Base-by-base conservation (phyloP, 2,797 vertebrate species). In the Pseudochromis fuscus region DNA sequence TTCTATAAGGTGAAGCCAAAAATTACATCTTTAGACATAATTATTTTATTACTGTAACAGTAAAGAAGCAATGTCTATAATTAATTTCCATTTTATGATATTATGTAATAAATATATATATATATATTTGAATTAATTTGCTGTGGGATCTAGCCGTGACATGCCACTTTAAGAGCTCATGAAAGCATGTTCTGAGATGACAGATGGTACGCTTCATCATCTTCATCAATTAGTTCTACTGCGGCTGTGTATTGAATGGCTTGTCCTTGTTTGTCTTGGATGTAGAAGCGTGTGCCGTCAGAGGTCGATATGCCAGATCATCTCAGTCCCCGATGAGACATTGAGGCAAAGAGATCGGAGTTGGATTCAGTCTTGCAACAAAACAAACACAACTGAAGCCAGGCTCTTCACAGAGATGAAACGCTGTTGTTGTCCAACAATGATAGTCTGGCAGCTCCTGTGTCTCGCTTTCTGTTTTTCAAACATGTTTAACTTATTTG, bases 181-280 rank as follows among this genome's bases (percentile, higher is more conserved):
- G 60, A 67, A 74, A 52, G 27, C 61, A 57, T 72, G 73, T 77
- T 63, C 56, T 58, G 66, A 80, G 70, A 76, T 72, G 75, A 79
- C 87, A 82, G 81, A 85, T 82, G 76, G 63, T 60, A 40, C 27
- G 48, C 60, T 79, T 66, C n/a, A 50, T 71, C 61, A 64, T 63
- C 42, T 48, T 73, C 33, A 72, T 84, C 72, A 64, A 53, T 87
- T 84, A 75, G 60, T 69, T 73, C 50, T 72, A 67, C 77, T 70
- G 74, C 1, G 37, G n/a, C 63, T 38, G 49, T 38, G 50, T 49
- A 58, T 75, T 45, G 2, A 67, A 79, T 67, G 13, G 4, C 18
- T 68, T 65, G 71, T 72, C 49, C 67, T 66, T 82, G 78, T 84
- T 82, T 86, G 58, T 82, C 33, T 77, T 38, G 67, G 72, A 77